A percentile compares a stretch with the other conserved stretches of the same genome.
Conservation (phyloP, 2,113 vertebrate genomes). For the Pseudopipra pipra region DNA sequence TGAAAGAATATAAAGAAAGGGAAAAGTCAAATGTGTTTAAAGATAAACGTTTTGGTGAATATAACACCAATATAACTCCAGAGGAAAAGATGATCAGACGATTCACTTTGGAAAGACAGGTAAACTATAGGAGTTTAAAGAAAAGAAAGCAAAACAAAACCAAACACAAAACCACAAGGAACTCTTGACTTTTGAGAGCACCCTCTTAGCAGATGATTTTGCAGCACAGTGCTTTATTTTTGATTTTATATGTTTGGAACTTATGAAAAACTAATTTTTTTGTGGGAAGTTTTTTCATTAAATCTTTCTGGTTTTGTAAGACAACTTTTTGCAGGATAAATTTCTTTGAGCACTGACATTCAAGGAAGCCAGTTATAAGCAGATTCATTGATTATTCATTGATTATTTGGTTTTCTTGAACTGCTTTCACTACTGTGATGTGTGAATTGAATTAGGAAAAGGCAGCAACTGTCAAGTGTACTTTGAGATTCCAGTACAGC, state of each 20-base stretch:
- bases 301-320: not conserved
- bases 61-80: constrained; percentile 81
- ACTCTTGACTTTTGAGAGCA: not conserved
- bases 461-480: not conserved
- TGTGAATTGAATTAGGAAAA: not conserved
- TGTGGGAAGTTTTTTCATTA: not conserved
- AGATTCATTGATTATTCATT: not conserved
- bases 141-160: not conserved
- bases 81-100: constrained; percentile 95
- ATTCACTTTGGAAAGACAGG: constrained; percentile 94
- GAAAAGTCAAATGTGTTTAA: constrained; percentile 84
- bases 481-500: not conserved
- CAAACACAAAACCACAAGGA: not conserved
- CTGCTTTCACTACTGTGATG: not conserved
- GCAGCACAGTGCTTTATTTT: not conserved
- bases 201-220: not conserved
- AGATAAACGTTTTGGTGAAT: constrained; percentile 91
- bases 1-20: constrained; percentile 90
- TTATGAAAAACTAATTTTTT: accelerated
- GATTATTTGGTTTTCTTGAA: not conserved
- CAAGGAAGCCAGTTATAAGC: not conserved
- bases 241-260: not conserved
- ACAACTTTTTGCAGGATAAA: not conserved
- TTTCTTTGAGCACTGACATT: not conserved
- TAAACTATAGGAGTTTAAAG: constrained; percentile 6